Evolutionary conservation across 2,888 invertebrate genomes (phyloP), one percentile per base, ranked within the genome.

Genomic region (Podabrus alpinus): DNA sequence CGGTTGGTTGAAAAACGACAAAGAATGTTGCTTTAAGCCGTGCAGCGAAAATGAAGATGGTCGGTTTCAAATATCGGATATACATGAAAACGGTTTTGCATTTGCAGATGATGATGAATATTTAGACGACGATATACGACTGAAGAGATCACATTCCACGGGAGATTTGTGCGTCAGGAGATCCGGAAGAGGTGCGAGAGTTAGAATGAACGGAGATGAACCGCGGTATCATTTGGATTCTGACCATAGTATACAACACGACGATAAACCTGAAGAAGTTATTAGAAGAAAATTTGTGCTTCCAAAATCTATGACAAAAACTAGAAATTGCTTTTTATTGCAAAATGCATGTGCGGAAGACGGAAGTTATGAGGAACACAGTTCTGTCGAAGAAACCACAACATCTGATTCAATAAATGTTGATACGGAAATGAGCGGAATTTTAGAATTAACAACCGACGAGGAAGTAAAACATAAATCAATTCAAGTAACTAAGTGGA

Each of bases 161-260:
- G 89, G 89, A 10, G 89, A 89, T 83, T 82, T 89, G 9, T 87
- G 87, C 29, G 84, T 86, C 17, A 81, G 87, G 17, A 82, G 86
- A 77, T 85, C 85, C 19, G 85, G 85, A 16, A 80, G 86, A 69
- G 85, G 84, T 25, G 82, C 85, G 2, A 80, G 86, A 64, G 82
- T 86, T 16, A 78, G 86, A 17, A 82, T 83, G 75, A 84, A 82
- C 19, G 85, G 85, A 1, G 87, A 87, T 62, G 88, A 88, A 78
- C 87, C 88, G 1, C 83, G 88, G 61, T 89, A 88, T 76, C 88
- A 89, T 81, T 81, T 89, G 68, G 89, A 89, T 81, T 89, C 89
- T 0, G 89, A 89, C 78, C 89, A 89, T 76, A 88, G 88, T 73
- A 88, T 88, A 76, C 88, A 88, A 72, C 89, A 89, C 80, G 89